phyloP scores from a whole-genome alignment of 2,113 vertebrate genomes.

The Eleginops maclovinus region DNA sequence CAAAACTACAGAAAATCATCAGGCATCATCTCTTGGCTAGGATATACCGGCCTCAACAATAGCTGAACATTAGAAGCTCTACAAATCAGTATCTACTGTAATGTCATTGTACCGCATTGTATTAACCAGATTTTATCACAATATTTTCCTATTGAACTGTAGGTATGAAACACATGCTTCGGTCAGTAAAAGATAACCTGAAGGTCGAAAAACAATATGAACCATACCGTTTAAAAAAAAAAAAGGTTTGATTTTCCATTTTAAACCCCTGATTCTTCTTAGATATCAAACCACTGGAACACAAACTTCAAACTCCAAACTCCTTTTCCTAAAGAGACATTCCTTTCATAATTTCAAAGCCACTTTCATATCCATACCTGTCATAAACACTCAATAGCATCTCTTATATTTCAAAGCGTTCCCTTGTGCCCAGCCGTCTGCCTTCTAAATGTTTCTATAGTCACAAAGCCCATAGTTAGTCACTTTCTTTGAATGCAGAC shows the following conservation, averaged over 20 bases:
- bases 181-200: neutral
- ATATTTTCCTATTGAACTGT: neutral
- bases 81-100: neutral
- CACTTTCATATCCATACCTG: constrained; percentile 36
- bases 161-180: neutral
- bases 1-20: neutral
- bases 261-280: neutral
- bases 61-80: neutral
- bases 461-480: constrained; percentile 52
- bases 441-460: constrained; percentile 43
- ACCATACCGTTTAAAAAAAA: neutral
- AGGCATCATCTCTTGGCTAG: neutral
- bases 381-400: constrained; percentile 37
- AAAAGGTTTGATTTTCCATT: neutral
- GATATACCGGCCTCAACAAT: neutral
- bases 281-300: neutral
- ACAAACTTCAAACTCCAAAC: constrained; percentile 7
- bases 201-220: neutral
- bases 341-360: constrained; percentile 59
- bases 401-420: constrained; percentile 42
- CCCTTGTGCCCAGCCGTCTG: constrained; percentile 37
- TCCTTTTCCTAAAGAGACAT: constrained; percentile 22
- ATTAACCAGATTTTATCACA: neutral
- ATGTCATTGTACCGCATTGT: neutral
- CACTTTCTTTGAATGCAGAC: constrained; percentile 73